These are phyloP conservation scores for Nerophis lumbriciformis DNA, from an alignment of 2,113 vertebrate genomes.

Conservation along the genomic window DNA sequence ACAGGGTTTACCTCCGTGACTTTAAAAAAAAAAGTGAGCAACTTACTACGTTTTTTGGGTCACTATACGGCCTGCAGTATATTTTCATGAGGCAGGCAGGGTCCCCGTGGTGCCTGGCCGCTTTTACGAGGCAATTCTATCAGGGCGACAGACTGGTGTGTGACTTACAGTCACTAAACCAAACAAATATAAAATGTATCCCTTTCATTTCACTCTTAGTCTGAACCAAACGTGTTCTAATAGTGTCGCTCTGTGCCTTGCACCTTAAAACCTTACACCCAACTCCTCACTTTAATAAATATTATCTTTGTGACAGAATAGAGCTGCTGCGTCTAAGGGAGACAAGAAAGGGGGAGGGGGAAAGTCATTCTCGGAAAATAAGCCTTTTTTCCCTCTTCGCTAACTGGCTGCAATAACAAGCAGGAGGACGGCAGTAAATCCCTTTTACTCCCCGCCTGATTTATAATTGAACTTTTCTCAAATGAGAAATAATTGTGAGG, in stretches of 20 bases:
- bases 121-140: conserved; percentile 24
- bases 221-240: conserved; percentile 3
- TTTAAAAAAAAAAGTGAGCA: too few species aligned
- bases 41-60: not conserved
- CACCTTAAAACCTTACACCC: conserved; percentile 24
- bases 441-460: conserved; percentile 44
- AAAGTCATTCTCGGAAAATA: conserved; percentile 55
- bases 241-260: conserved; percentile 17
- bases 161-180: too few species aligned
- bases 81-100: conserved; percentile 28
- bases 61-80: conserved; percentile 21
- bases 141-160: not conserved
- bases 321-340: conserved; percentile 33
- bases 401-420: conserved; percentile 54
- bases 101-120: conserved; percentile 11
- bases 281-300: conserved; percentile 49
- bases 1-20: too few species aligned
- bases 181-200: too few species aligned
- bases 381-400: conserved; percentile 35
- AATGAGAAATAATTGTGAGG: not conserved
- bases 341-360: conserved; percentile 14
- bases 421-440: conserved; percentile 44
- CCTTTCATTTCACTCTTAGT: not conserved
- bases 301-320: conserved; percentile 49
- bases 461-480: conserved; percentile 13